Evolutionary conservation across 1,140 invertebrate species (phyloP), one percentile per base, ranked within the genome.

Genomic region (Ceratina calcarata): DNA sequence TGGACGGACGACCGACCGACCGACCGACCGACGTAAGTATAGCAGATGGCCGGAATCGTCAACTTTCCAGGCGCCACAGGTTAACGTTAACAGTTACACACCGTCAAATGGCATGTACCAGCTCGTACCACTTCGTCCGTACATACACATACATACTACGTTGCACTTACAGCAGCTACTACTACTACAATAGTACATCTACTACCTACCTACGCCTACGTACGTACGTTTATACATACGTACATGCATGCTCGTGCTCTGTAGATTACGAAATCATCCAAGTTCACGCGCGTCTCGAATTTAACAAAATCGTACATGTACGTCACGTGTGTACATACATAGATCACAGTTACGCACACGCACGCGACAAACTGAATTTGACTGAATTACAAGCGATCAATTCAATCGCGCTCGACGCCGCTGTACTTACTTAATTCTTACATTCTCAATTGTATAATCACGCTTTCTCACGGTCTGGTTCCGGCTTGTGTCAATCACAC

Each of bases 1-100:
- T 0, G 24, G 62, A n/a, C n/a, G n/a, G n/a, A n/a, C 37, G 10
- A 10, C 37, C 37, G 6, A 45, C 6, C 6, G 6, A 45, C 6
- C 37, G 10, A 10, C 37, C 37, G 6, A 45, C 6, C 6, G 6
- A 10, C 37, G 6, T 45, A 45, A 10, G 10, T 45, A 45, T 10
- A 45, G 37, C 3, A 45, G 37, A 45, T 10, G 37, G 6, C 7
- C 37, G 37, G 37, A 45, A 10, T 45, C 37, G 62, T 72, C 68
- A 72, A 78, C 76, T 78, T 78, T 78, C 27, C 76, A 72, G 64
- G 76, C 76, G 76, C 76, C 69, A 78, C 76, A 72, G 76, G 76
- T 78, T 78, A 78, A 45, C 37, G 37, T 45, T 45, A 45, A 45
- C 37, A 45, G 37, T 45, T 45, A 45, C 37, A 45, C 37, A 45